A percentile compares a stretch with the other conserved stretches of the same genome.
phyloP scores from a whole-genome alignment of 1,140 invertebrate species.

The Nymphalis io region DNA sequence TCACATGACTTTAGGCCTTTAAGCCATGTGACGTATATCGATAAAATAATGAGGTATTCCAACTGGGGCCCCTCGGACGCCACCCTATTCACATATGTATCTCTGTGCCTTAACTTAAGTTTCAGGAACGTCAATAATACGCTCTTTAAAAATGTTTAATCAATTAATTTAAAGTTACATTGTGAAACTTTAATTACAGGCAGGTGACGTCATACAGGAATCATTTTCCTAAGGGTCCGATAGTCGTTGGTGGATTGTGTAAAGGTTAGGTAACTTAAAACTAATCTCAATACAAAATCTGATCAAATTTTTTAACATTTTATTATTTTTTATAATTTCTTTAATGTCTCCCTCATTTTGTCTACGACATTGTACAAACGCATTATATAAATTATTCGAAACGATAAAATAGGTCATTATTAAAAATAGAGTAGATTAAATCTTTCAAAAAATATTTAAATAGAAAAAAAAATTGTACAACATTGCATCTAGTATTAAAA shows the following conservation, averaged over 20 bases:
- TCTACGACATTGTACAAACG: conserved; percentile 78
- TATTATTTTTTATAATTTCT: conserved; percentile 78
- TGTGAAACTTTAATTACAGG: conserved; percentile 51
- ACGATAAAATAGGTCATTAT: conserved; percentile 79
- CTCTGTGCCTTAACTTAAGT: conserved; percentile 51
- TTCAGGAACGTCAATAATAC: conserved; percentile 12
- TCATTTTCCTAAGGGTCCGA: conserved; percentile 58
- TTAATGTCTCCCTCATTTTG: conserved; percentile 74
- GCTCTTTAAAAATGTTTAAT: background rate
- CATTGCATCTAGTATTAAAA: conserved; percentile 79
- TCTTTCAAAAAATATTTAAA: conserved; percentile 80
- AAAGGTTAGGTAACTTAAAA: conserved; percentile 54
- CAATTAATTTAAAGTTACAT: too few species aligned
- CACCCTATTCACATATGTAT: conserved; percentile 62
- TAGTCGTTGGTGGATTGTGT: conserved; percentile 45
- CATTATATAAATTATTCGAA: conserved; percentile 80
- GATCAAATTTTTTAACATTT: conserved; percentile 74
- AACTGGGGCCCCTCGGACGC: conserved; percentile 68
- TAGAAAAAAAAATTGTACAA: conserved; percentile 77
- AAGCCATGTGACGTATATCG: conserved; percentile 65
- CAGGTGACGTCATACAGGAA: conserved; percentile 52
- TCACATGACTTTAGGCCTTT: conserved; percentile 76
- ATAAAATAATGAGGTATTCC: conserved; percentile 60
- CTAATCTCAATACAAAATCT: conserved; percentile 69
- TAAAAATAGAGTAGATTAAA: conserved; percentile 79